Evolutionary conservation across 2,113 vertebrate genomes (phyloP).

Genomic region (Mus spicilegus): DNA sequence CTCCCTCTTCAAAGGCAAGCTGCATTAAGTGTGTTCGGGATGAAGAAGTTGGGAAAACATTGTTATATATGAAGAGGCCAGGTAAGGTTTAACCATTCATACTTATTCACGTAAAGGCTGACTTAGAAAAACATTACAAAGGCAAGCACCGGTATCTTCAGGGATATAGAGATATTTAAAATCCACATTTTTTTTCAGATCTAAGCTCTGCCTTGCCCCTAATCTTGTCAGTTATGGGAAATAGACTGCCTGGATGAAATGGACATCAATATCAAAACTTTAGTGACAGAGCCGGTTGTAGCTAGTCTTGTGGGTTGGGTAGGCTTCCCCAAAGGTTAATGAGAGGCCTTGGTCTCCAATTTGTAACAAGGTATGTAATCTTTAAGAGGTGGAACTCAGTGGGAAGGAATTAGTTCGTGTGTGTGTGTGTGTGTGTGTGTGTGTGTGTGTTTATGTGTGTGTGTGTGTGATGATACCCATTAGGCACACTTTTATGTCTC

Average conservation of each 20-base stretch:
- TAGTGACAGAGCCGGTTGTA: not conserved
- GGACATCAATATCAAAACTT: not conserved
- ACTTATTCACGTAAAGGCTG: not conserved
- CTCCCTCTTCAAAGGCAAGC: not conserved
- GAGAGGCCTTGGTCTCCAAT: not conserved
- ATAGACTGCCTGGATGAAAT: not conserved
- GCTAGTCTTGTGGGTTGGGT: not conserved
- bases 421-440: not conserved
- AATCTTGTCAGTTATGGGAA: not conserved
- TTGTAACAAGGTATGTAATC: not conserved
- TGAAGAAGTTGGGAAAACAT: not conserved
- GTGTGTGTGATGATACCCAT: not conserved
- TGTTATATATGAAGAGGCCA: not conserved
- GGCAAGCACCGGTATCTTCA: not conserved
- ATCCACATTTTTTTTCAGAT: not conserved
- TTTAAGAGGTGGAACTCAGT: not conserved
- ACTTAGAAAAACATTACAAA: not conserved
- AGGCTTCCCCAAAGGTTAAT: too few species aligned
- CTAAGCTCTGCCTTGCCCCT: not conserved
- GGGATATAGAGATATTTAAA: conserved; percentile 13
- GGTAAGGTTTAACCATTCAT: not conserved
- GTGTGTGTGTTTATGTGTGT: not conserved
- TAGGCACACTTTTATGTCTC: not conserved
- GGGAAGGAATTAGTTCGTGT: not conserved
- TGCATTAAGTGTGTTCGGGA: not conserved